A percentile compares a stretch with the other conserved stretches of the same genome.
phyloP scores from a whole-genome alignment of 1,140 invertebrate genomes.

The Drosophila oshimai region DNA sequence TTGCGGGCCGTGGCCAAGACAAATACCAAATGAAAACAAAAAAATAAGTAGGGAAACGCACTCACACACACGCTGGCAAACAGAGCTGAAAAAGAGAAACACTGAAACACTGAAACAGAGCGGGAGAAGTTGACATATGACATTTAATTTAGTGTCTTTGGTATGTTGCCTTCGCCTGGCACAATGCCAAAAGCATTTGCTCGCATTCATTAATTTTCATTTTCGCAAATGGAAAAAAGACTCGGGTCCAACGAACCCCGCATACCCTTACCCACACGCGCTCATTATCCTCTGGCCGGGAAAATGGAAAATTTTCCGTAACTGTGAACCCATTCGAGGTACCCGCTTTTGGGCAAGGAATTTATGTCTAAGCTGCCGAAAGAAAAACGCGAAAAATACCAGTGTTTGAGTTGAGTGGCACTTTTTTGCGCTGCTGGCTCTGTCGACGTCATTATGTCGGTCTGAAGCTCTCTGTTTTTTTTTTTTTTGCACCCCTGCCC shows the following conservation, averaged over 20 bases:
- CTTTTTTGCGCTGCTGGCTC: conserved; percentile 56
- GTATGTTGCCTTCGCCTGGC: conserved; percentile 70
- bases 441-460: conserved; percentile 53
- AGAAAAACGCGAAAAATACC: conserved; percentile 31
- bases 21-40: conserved; percentile 64
- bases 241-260: conserved; percentile 19
- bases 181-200: conserved; percentile 74
- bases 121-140: conserved; percentile 70
- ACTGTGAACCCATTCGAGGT: conserved; percentile 5
- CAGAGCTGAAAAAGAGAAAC: neutral
- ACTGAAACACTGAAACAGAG: neutral
- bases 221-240: conserved; percentile 48
- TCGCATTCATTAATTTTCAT: conserved; percentile 80
- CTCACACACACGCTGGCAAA: conserved; percentile 41
- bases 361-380: conserved; percentile 19
- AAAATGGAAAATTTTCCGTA: conserved; percentile 26
- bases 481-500: neutral
- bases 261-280: conserved; percentile 17
- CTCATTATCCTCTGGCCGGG: conserved; percentile 14
- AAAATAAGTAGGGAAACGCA: conserved; percentile 42
- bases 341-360: conserved; percentile 8
- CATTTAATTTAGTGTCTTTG: conserved; percentile 80
- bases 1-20: conserved; percentile 65
- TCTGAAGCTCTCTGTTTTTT: neutral
- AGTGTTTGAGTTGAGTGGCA: conserved; percentile 49